phyloP scores from a whole-genome alignment of 1,140 invertebrate genomes.

The Drosophila lacteicornis region DNA sequence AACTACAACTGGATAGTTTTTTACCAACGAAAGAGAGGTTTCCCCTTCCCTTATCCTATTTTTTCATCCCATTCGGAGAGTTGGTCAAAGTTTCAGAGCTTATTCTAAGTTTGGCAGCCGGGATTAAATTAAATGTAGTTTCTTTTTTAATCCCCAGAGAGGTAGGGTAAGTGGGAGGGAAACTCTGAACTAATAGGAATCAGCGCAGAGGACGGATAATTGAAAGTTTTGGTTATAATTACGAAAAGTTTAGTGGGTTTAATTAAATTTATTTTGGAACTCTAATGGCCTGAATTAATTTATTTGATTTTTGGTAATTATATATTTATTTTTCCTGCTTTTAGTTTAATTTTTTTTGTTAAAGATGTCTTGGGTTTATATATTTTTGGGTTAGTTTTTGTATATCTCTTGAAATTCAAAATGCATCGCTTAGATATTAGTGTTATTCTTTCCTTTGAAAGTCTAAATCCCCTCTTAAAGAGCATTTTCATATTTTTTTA shows the following conservation, averaged over 20 bases:
- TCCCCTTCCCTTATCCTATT: neutral
- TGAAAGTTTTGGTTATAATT: conserved; percentile 13
- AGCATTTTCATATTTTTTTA: neutral
- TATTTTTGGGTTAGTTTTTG: no score
- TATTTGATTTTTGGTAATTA: neutral
- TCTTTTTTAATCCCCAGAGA: neutral
- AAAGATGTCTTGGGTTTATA: no score
- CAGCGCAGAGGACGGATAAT: conserved; percentile 5
- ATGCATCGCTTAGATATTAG: neutral
- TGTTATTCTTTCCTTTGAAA: neutral
- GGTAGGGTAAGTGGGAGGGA: neutral
- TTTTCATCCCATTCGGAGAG: neutral
- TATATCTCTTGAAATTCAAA: neutral
- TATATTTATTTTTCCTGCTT: no score
- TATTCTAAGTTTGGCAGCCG: conserved; percentile 7
- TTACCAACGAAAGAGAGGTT: neutral
- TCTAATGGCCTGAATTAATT: conserved; percentile 2
- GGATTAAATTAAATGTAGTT: conserved; percentile 20
- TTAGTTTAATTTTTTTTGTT: no score
- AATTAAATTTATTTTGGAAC: neutral
- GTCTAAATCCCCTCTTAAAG: neutral
- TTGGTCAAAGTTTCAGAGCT: conserved; percentile 9
- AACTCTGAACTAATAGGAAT: conserved; percentile 11
- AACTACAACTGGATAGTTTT: conserved; percentile 19
- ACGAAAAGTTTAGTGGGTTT: conserved; percentile 6